Percentiles rank a stretch among this genome's conserved stretches.
phyloP scores from a whole-genome alignment of 37 sponge, comb jelly and placozoan genomes.

The Eunapius fragilis region DNA sequence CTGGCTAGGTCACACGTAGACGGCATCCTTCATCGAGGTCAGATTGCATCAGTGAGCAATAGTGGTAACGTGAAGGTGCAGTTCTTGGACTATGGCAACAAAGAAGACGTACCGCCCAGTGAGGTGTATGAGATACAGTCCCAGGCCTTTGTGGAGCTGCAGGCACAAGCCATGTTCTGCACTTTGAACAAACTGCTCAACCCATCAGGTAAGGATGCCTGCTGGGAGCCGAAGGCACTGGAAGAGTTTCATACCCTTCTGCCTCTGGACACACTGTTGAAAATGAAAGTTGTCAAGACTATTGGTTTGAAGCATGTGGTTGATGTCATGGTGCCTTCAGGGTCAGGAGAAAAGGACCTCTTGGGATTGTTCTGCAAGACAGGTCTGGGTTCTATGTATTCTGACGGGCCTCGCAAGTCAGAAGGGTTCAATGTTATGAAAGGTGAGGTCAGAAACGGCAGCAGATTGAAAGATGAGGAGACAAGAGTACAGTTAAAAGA shows the following conservation, averaged over 20 bases:
- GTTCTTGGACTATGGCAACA: slow-evolving; percentile 63
- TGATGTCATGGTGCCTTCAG: neutral
- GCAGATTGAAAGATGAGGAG: neutral
- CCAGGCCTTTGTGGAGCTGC: slow-evolving; percentile 10
- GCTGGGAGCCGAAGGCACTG: slow-evolving; percentile 9
- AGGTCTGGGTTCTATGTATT: neutral
- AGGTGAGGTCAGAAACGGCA: neutral
- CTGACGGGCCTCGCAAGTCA: neutral
- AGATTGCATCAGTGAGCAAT: neutral
- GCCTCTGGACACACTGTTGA: neutral
- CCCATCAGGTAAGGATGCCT: slow-evolving; percentile 1
- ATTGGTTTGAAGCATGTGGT: slow-evolving; percentile 27
- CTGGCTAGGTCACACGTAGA: slow-evolving; percentile 41
- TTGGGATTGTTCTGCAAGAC: neutral
- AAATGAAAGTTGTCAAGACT: slow-evolving; percentile 15
- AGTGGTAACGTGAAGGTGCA: neutral
- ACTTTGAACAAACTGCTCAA: slow-evolving; percentile 28
- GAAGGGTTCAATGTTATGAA: neutral
- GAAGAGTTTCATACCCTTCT: slow-evolving; percentile 7
- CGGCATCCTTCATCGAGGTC: slow-evolving; percentile 34
- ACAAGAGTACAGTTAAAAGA: neutral
- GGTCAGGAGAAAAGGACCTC: slow-evolving; percentile 7
- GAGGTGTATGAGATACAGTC: slow-evolving; percentile 2
- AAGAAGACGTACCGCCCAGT: neutral
- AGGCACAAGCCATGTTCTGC: slow-evolving; percentile 48